Conservation (phyloP, 2,888 invertebrate genomes). For the Anarsia innoxiella region DNA sequence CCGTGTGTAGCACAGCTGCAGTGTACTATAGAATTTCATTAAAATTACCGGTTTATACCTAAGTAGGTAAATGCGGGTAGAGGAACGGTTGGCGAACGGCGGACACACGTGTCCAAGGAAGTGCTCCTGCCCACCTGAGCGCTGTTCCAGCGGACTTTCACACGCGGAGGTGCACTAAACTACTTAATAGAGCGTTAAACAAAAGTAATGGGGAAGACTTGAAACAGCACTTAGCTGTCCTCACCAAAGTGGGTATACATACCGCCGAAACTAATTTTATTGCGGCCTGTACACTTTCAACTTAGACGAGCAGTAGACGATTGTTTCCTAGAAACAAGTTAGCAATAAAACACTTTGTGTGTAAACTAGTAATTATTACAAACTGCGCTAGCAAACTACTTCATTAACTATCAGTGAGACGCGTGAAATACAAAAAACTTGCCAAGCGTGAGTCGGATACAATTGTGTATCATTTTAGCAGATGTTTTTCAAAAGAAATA, state of each 20-base stretch:
- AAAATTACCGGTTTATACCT: constrained; percentile 64
- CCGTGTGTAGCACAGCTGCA: constrained; percentile 63
- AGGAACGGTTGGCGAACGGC: constrained; percentile 47
- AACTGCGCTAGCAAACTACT: constrained; percentile 21
- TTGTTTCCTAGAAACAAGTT: too few species aligned
- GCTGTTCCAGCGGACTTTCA: constrained; percentile 44
- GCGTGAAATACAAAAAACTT: too few species aligned
- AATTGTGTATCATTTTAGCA: too few species aligned
- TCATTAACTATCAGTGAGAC: constrained; percentile 19
- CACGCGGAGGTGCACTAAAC: constrained; percentile 46
- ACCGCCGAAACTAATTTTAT: neutral
- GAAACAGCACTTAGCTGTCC: constrained; percentile 43
- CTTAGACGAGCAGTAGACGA: too few species aligned
- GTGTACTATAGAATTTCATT: constrained; percentile 64
- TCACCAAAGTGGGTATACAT: constrained; percentile 13
- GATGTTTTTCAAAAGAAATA: too few species aligned
- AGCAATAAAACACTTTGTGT: too few species aligned
- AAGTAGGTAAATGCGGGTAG: constrained; percentile 63
- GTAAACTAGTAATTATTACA: constrained; percentile 22
- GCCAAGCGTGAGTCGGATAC: too few species aligned
- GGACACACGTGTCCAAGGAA: constrained; percentile 58
- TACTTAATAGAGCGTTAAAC: constrained; percentile 41
- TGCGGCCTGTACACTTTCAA: too few species aligned
- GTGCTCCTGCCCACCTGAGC: constrained; percentile 54
- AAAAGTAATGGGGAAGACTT: constrained; percentile 48